A percentile compares a stretch with the other conserved stretches of the same genome.
These are phyloP conservation scores for Garrulus glandarius DNA, from an alignment of 2,797 vertebrate species.

Conservation along the genomic window DNA sequence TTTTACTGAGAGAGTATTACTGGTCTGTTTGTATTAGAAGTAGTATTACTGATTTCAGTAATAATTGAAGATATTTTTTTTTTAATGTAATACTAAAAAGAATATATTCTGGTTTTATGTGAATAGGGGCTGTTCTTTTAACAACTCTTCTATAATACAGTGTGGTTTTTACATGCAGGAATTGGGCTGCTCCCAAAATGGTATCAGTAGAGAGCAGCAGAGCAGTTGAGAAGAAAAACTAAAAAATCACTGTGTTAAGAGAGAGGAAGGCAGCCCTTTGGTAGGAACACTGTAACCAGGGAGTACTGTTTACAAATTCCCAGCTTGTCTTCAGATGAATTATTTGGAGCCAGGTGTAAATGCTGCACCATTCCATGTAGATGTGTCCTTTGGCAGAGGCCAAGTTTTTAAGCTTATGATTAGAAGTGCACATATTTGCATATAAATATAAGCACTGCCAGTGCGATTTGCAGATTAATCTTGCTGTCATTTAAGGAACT, in stretches of 20 bases:
- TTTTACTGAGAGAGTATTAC: not conserved
- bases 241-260: not conserved
- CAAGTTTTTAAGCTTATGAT: not conserved
- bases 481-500: not conserved
- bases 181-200: not conserved
- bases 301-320: not conserved
- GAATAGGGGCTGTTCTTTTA: not conserved
- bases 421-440: not conserved
- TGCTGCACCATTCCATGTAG: not conserved
- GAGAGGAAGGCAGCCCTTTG: not conserved
- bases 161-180: not conserved
- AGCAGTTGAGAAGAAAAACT: not conserved
- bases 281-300: not conserved
- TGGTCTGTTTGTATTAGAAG: not conserved
- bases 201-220: not conserved
- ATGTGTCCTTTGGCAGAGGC: not conserved
- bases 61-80: fast-evolving
- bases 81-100: not conserved
- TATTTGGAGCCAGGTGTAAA: not conserved
- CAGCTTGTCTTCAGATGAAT: not conserved
- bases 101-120: not conserved
- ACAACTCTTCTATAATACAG: not conserved
- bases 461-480: not conserved
- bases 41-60: not conserved
- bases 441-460: not conserved